Conservation (phyloP, 2,113 vertebrate genomes). For the Archocentrus centrarchus region DNA sequence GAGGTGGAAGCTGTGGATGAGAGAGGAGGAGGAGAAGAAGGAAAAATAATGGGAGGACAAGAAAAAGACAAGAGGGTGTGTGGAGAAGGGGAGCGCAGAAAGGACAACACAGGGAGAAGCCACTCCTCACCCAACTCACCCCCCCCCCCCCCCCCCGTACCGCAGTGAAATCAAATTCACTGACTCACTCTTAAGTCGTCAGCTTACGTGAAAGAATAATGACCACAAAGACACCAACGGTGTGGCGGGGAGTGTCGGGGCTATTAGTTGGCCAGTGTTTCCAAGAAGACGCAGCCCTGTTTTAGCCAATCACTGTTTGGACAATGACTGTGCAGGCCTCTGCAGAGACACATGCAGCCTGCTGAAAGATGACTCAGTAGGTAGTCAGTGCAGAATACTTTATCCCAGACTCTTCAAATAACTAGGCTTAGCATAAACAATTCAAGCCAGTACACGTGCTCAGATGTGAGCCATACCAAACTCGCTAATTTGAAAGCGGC, state of each 20-base stretch:
- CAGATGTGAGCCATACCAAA: background rate
- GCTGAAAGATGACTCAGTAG: slow-evolving; percentile 44
- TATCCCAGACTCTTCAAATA: background rate
- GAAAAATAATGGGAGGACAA: slow-evolving; percentile 40
- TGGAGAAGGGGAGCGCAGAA: background rate
- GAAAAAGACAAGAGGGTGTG: slow-evolving; percentile 11
- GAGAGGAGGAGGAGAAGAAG: slow-evolving; percentile 7
- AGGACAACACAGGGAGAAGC: slow-evolving; percentile 26
- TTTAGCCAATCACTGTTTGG: slow-evolving; percentile 27
- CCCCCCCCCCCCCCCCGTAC: background rate
- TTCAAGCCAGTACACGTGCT: background rate
- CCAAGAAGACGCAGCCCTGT: slow-evolving; percentile 21
- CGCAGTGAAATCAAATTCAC: slow-evolving; percentile 51
- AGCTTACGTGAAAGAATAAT: slow-evolving; percentile 27
- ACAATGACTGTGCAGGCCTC: slow-evolving; percentile 58
- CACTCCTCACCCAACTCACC: background rate
- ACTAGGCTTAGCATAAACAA: background rate
- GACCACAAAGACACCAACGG: slow-evolving; percentile 17
- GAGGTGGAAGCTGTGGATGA: slow-evolving; percentile 35
- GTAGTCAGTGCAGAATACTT: slow-evolving; percentile 31
- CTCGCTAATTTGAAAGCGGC: background rate
- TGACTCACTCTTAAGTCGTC: slow-evolving; percentile 56
- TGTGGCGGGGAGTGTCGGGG: background rate
- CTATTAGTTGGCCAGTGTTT: slow-evolving; percentile 27
- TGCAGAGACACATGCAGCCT: slow-evolving; percentile 23